Percentiles rank a stretch among this genome's conserved stretches.
Evolutionary conservation across 2,888 invertebrate genomes (phyloP).

Genomic region (Agonopterix subpropinquella): DNA sequence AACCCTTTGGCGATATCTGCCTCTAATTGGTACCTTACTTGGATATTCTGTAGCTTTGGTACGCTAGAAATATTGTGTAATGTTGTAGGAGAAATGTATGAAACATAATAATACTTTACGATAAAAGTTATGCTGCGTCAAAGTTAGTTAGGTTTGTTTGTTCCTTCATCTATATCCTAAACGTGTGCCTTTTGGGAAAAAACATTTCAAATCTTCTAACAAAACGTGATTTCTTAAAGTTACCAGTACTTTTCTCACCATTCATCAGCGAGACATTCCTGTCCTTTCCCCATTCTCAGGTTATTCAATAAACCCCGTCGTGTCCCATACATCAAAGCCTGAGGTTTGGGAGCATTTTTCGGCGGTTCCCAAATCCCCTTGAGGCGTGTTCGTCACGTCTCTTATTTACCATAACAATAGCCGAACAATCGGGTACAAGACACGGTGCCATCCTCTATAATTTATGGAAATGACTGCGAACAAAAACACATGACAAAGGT

Average conservation of each 20-base stretch:
- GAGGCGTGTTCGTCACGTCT: constrained; percentile 56
- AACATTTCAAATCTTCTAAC: too few species aligned
- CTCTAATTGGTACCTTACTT: constrained; percentile 63
- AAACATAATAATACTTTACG: too few species aligned
- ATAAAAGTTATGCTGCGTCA: too few species aligned
- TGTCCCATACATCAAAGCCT: constrained; percentile 17
- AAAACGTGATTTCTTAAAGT: neutral
- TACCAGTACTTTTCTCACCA: constrained; percentile 6
- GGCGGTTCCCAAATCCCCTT: constrained; percentile 51
- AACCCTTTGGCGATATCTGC: constrained; percentile 35
- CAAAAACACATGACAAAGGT: constrained; percentile 72
- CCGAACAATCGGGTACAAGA: constrained; percentile 18
- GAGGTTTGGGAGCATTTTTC: constrained; percentile 17
- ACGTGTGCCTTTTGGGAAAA: too few species aligned
- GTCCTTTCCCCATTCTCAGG: neutral
- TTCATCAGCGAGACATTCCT: neutral
- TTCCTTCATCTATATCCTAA: too few species aligned
- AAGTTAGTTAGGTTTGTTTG: too few species aligned
- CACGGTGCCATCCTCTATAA: constrained; percentile 64
- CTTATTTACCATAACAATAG: constrained; percentile 30
- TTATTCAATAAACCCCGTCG: constrained; percentile 13
- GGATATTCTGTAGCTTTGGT: constrained; percentile 26
- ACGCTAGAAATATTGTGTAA: constrained; percentile 1
- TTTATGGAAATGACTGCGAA: constrained; percentile 72
- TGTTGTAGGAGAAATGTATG: neutral